phyloP scores from a whole-genome alignment of 2,797 vertebrate species.

The Pampus argenteus region DNA sequence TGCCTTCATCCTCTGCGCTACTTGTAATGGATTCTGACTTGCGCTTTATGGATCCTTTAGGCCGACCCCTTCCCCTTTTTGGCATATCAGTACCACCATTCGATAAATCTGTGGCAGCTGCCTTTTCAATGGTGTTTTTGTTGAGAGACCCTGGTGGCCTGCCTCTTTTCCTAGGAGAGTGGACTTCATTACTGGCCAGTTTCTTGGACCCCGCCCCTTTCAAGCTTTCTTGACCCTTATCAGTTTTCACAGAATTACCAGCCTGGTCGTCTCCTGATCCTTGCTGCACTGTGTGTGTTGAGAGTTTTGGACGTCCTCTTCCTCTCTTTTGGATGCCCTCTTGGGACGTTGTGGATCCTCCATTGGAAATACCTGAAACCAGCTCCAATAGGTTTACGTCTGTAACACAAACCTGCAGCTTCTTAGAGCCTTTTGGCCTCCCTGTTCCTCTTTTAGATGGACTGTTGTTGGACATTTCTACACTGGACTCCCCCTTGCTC shows the following conservation, averaged over 20 bases:
- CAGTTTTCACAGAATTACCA: conserved; percentile 30
- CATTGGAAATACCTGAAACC: conserved; percentile 54
- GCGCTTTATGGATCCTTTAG: conserved; percentile 61
- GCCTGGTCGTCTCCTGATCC: background rate
- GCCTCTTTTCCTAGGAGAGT: conserved; percentile 68
- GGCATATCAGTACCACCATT: conserved; percentile 60
- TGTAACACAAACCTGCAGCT: conserved; percentile 61
- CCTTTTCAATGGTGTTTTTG: conserved; percentile 35
- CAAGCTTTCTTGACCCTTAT: conserved; percentile 51
- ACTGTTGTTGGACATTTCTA: conserved; percentile 38
- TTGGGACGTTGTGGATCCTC: conserved; percentile 27
- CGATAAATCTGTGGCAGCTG: conserved; percentile 31
- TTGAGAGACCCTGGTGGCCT: conserved; percentile 68
- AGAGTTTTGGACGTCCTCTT: conserved; percentile 62
- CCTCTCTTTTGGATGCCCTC: conserved; percentile 63
- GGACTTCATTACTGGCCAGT: conserved; percentile 14
- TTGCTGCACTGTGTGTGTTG: conserved; percentile 21
- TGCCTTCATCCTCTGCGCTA: conserved; percentile 40
- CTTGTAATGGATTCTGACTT: conserved; percentile 47
- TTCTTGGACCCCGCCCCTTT: conserved; percentile 48
- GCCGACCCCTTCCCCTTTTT: conserved; percentile 67
- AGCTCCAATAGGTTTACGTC: conserved; percentile 49
- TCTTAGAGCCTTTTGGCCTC: conserved; percentile 65
- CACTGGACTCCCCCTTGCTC: conserved; percentile 45
- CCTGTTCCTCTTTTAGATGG: conserved; percentile 62